phyloP scores from a whole-genome alignment of 2,888 invertebrate genomes.

The Eustalomyia histrio region DNA sequence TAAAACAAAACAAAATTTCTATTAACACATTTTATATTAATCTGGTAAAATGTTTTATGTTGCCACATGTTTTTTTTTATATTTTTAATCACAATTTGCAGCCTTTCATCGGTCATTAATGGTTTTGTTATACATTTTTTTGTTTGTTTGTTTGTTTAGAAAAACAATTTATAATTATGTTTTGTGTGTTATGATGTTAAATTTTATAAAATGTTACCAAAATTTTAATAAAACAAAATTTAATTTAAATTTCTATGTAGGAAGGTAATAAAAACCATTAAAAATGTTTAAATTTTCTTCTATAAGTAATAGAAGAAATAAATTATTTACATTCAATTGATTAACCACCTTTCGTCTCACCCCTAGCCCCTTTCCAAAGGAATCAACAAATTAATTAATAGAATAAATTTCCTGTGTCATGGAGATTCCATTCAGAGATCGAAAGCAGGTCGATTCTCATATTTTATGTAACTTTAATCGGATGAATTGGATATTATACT shows the following conservation, averaged over 20 bases:
- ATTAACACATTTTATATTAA: conserved; percentile 40
- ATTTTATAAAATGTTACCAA: not conserved
- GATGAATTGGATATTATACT: too few relatives aligned
- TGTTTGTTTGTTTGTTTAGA: not conserved
- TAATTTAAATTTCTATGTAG: conserved; percentile 33
- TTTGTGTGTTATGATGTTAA: conserved; percentile 1
- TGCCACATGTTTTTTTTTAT: conserved; percentile 52
- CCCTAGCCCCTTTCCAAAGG: too few relatives aligned
- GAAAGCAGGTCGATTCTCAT: too few relatives aligned
- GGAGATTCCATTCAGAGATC: too few relatives aligned
- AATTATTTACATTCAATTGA: too few relatives aligned
- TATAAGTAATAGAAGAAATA: too few relatives aligned
- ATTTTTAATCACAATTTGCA: conserved; percentile 25
- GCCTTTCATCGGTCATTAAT: conserved; percentile 51
- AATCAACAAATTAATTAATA: too few relatives aligned
- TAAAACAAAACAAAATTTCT: conserved; percentile 7
- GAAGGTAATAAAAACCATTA: not conserved
- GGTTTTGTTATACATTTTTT: too few relatives aligned
- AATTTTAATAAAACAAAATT: not conserved
- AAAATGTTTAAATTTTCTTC: too few relatives aligned
- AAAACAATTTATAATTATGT: conserved; percentile 17
- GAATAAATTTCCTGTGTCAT: too few relatives aligned
- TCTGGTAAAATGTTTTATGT: conserved; percentile 42
- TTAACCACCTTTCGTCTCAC: too few relatives aligned
- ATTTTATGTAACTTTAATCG: too few relatives aligned